Percentiles rank a stretch among this genome's conserved stretches.
Evolutionary conservation across 2,797 vertebrate species (phyloP).

Genomic region (Rhinichthys osculus): DNA sequence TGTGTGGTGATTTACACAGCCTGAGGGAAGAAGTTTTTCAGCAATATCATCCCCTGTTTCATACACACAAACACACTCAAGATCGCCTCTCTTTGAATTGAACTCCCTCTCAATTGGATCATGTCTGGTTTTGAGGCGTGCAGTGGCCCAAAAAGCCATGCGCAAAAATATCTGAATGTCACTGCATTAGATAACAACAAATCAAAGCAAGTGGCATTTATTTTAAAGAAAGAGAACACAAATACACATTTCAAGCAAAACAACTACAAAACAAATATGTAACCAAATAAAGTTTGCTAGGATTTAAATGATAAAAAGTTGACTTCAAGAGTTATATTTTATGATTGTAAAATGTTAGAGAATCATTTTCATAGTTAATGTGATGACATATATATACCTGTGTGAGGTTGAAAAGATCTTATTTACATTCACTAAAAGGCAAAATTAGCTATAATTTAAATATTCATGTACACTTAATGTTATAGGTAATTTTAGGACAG

Average conservation of each 20-base stretch:
- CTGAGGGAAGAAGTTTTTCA: slow-evolving; percentile 30
- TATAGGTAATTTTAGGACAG: background rate
- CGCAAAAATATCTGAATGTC: background rate
- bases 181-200: background rate
- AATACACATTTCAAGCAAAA: background rate
- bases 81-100: background rate
- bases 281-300: background rate
- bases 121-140: background rate
- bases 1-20: slow-evolving; percentile 13
- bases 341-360: background rate
- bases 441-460: background rate
- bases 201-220: background rate
- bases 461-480: background rate
- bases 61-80: slow-evolving; percentile 12
- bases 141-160: background rate
- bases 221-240: background rate
- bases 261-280: background rate
- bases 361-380: background rate
- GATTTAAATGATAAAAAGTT: background rate
- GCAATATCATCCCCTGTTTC: slow-evolving; percentile 9
- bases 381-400: background rate
- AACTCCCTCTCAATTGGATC: background rate
- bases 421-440: background rate
- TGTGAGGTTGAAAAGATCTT: background rate
- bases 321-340: background rate